phyloP scores from a whole-genome alignment of 2,113 vertebrate genomes.

The Chinchilla lanigera region DNA sequence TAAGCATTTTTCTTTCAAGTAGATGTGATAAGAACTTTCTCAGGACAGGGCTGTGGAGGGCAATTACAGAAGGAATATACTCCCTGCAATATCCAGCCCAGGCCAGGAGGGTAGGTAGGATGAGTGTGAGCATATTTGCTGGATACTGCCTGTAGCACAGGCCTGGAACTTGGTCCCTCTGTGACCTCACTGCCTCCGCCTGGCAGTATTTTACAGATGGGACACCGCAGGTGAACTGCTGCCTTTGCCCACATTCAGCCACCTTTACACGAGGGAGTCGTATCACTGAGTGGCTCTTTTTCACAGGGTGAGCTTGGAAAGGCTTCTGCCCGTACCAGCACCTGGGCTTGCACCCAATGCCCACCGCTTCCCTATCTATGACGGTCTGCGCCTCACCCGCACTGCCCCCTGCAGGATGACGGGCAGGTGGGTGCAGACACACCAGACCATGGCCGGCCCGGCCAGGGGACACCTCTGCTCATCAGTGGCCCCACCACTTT shows the following conservation, averaged over 20 bases:
- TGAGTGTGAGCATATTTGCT: background rate
- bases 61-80: background rate
- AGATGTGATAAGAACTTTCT: background rate
- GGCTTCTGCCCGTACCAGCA: background rate
- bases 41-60: background rate
- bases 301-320: background rate
- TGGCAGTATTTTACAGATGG: background rate
- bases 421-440: background rate
- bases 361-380: no score
- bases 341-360: no score
- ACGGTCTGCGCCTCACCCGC: background rate
- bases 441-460: background rate
- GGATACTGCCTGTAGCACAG: background rate
- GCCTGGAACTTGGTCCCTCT: background rate
- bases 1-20: background rate
- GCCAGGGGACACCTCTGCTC: background rate
- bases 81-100: background rate
- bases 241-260: background rate
- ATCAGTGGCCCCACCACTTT: background rate
- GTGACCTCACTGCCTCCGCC: background rate
- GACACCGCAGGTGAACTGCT: background rate
- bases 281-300: background rate
- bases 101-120: fast-evolving
- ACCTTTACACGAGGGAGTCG: background rate
- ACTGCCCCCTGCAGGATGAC: fast-evolving